Percentiles rank a stretch among this genome's conserved stretches.
Evolutionary conservation across 2,888 invertebrate genomes (phyloP).

Genomic region (Clepsis dumicolana): DNA sequence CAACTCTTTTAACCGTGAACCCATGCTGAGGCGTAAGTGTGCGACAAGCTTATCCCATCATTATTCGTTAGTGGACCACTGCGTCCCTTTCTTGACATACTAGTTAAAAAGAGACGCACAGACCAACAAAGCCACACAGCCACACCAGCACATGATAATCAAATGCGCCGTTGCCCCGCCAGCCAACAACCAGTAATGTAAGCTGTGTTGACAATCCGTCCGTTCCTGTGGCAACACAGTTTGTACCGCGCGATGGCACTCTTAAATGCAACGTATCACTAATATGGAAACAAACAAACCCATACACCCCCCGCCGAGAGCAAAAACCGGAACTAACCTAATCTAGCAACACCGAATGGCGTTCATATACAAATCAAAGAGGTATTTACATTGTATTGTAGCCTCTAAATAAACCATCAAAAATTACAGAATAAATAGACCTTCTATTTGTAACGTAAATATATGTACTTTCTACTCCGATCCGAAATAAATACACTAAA

Average conservation of each 20-base stretch:
- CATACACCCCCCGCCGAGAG: conserved; percentile 50
- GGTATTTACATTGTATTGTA: conserved; percentile 80
- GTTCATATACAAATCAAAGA: conserved; percentile 67
- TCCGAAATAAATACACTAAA: conserved; percentile 78
- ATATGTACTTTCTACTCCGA: conserved; percentile 53
- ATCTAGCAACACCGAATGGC: conserved; percentile 35
- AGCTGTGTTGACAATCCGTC: conserved; percentile 39
- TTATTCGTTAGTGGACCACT: too few relatives aligned
- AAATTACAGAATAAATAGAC: conserved; percentile 77
- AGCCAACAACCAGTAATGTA: conserved; percentile 24
- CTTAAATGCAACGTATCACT: conserved; percentile 83
- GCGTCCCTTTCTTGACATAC: too few relatives aligned
- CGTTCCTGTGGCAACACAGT: conserved; percentile 60
- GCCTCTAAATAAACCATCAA: conserved; percentile 75
- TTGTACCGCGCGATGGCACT: conserved; percentile 73
- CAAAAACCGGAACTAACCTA: conserved; percentile 36
- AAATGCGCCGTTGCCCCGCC: background rate
- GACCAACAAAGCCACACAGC: background rate
- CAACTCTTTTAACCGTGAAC: too few relatives aligned
- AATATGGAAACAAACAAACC: conserved; percentile 51
- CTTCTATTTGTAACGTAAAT: conserved; percentile 65
- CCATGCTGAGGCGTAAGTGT: too few relatives aligned
- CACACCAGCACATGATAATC: background rate
- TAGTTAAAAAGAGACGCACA: too few relatives aligned
- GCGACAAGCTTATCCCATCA: too few relatives aligned